Conservation (phyloP, 2,888 invertebrate genomes). For the Erpobdella octoculata region DNA sequence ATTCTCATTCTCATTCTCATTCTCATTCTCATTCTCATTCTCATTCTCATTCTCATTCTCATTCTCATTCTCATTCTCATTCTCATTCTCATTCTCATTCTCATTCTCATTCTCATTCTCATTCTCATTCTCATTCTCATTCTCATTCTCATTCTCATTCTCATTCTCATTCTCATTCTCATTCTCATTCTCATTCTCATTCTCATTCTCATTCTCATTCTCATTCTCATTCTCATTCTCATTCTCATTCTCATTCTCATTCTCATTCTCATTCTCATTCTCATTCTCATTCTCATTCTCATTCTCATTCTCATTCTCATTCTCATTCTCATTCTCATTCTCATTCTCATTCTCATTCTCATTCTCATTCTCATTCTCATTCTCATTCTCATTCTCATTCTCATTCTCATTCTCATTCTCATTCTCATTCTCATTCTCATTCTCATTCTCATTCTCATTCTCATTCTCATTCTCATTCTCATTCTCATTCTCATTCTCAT, state of each 20-base stretch:
- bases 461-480: no score
- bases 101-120: conserved; percentile 33
- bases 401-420: background rate
- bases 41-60: no score
- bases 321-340: background rate
- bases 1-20: conserved; percentile 26
- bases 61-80: conserved; percentile 28
- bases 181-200: no score
- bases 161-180: conserved; percentile 32
- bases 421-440: background rate
- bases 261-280: conserved; percentile 26
- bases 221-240: conserved; percentile 25
- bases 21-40: conserved; percentile 27
- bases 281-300: conserved; percentile 27
- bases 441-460: background rate
- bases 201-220: conserved; percentile 27
- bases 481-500: no score
- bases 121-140: no score
- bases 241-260: no score
- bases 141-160: conserved; percentile 28
- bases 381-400: background rate
- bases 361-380: background rate
- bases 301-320: no score
- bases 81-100: conserved; percentile 28
- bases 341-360: background rate